Evolutionary conservation across 2,888 invertebrate species (phyloP).

Genomic region (Cybosia mesomella): DNA sequence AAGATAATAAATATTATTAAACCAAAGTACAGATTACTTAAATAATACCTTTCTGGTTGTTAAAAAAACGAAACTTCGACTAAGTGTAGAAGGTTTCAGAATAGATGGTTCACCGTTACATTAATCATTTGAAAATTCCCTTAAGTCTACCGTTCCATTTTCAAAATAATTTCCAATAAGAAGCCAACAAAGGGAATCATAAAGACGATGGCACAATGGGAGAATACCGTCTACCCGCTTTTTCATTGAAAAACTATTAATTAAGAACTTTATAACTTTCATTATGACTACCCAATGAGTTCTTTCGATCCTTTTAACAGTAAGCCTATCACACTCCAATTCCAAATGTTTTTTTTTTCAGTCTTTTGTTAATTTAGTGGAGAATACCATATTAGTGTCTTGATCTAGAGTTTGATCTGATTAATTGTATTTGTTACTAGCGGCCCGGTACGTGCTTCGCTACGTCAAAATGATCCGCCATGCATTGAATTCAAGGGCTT

Average conservation of each 20-base stretch:
- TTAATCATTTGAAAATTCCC: slow-evolving; percentile 20
- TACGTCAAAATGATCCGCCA: no score
- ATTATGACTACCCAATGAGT: slow-evolving; percentile 44
- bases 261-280: slow-evolving; percentile 56
- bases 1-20: no score
- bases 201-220: slow-evolving; percentile 32
- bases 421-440: not conserved
- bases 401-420: not conserved
- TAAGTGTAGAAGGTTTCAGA: not conserved
- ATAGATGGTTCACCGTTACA: slow-evolving; percentile 7
- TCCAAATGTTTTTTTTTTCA: not conserved
- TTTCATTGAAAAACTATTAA: slow-evolving; percentile 56
- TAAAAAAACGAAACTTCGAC: not conserved
- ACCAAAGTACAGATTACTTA: no score
- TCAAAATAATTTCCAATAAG: slow-evolving; percentile 33
- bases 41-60: no score
- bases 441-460: no score
- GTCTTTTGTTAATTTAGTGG: not conserved
- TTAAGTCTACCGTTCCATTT: slow-evolving; percentile 18
- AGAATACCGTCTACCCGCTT: slow-evolving; percentile 41
- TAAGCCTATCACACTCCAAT: slow-evolving; percentile 28
- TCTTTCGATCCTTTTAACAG: slow-evolving; percentile 33
- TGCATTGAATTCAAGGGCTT: no score
- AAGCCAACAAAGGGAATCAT: slow-evolving; percentile 30
- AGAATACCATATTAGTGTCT: not conserved